A percentile compares a stretch with the other conserved stretches of the same genome.
Conservation (phyloP, 2,888 invertebrate genomes). For the Ennomos quercinarius region DNA sequence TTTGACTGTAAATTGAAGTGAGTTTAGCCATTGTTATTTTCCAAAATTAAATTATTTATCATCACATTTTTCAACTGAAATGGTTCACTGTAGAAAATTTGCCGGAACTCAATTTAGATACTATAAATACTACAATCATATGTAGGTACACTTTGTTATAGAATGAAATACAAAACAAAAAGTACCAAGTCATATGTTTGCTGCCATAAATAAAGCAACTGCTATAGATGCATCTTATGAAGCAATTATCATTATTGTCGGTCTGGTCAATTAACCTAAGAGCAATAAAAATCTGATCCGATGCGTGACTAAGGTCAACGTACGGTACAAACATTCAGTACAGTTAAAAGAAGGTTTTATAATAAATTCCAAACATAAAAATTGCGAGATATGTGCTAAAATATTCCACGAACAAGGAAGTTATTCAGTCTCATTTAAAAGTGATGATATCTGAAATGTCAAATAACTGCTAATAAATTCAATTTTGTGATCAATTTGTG, state of each 20-base stretch:
- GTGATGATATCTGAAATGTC: slow-evolving; percentile 31
- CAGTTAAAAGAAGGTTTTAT: slow-evolving; percentile 11
- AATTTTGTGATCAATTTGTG: neutral
- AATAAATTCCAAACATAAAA: neutral
- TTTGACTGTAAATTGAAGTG: too few species aligned
- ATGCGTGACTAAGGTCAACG: slow-evolving; percentile 26
- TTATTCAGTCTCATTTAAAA: slow-evolving; percentile 19
- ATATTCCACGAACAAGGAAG: slow-evolving; percentile 21
- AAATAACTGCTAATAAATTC: slow-evolving; percentile 23
- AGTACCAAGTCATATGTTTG: too few species aligned
- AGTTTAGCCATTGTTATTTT: too few species aligned
- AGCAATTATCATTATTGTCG: slow-evolving; percentile 1
- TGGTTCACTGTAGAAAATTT: too few species aligned
- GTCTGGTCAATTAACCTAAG: slow-evolving; percentile 26
- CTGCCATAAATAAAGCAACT: too few species aligned
- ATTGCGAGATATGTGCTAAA: slow-evolving; percentile 13
- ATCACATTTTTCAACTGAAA: too few species aligned
- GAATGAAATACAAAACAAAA: too few species aligned
- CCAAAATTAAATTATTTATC: too few species aligned
- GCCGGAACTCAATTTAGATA: too few species aligned
- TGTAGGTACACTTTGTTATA: too few species aligned
- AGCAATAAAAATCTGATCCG: slow-evolving; percentile 18
- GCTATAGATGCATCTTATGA: neutral
- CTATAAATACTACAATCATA: too few species aligned
- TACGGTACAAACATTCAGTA: slow-evolving; percentile 17